Conservation (phyloP, 1,140 invertebrate genomes). For the Potamilus streckersoni region DNA sequence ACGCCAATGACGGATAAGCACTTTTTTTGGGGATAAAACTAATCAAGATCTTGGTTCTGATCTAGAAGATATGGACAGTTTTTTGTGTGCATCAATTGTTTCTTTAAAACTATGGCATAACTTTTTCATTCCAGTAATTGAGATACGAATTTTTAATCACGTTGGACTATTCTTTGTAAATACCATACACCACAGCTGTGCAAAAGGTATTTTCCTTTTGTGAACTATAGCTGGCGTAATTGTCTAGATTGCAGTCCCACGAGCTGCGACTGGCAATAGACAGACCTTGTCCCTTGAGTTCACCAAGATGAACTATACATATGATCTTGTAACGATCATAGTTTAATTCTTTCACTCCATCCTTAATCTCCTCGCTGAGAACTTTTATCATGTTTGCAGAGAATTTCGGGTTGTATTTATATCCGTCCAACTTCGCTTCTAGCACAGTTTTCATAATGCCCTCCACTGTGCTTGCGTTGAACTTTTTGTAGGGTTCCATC, state of each 20-base stretch:
- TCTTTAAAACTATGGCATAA: no score
- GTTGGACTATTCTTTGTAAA: constrained; percentile 51
- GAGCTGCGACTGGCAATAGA: constrained; percentile 51
- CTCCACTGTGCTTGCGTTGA: constrained; percentile 32
- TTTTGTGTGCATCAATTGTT: no score
- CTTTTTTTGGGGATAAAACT: no score
- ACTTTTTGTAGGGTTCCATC: constrained; percentile 49
- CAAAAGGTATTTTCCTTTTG: constrained; percentile 52
- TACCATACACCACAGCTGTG: constrained; percentile 56
- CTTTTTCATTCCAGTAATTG: no score
- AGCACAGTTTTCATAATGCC: constrained; percentile 34
- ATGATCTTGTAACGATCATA: constrained; percentile 63
- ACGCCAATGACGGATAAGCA: no score
- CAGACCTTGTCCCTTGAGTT: constrained; percentile 52
- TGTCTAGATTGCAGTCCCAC: constrained; percentile 60
- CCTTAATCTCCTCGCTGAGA: constrained; percentile 54
- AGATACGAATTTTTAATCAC: no score
- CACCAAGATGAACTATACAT: constrained; percentile 50
- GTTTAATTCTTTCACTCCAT: constrained; percentile 51
- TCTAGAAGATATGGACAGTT: no score
- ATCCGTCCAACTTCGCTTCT: constrained; percentile 36
- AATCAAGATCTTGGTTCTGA: no score
- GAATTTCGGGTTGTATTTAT: constrained; percentile 48
- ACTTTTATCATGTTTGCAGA: constrained; percentile 45
- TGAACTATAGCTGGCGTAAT: constrained; percentile 51